phyloP scores from a whole-genome alignment of 2,113 vertebrate genomes.

The Ifrita kowaldi region DNA sequence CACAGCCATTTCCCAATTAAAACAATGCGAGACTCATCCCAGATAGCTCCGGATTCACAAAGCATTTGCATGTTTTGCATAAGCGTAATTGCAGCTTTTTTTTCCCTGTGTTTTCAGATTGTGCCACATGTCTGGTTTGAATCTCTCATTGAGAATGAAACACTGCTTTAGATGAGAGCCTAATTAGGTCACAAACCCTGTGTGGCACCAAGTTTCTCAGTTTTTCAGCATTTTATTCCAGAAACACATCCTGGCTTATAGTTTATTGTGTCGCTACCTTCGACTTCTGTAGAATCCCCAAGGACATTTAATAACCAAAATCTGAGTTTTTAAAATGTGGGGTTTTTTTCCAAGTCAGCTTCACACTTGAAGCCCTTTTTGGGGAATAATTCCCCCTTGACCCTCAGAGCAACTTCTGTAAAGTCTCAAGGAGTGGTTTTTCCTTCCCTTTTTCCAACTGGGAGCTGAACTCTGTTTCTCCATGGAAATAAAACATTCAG shows the following conservation, averaged over 20 bases:
- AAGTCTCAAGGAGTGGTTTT: not conserved
- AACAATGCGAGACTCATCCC: not conserved
- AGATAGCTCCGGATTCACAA: not conserved
- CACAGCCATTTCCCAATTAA: not conserved
- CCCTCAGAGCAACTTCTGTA: fast-evolving
- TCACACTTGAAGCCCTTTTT: not conserved
- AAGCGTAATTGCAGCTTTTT: not conserved
- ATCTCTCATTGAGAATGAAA: not conserved
- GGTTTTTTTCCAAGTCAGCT: not conserved
- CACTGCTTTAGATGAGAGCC: fast-evolving
- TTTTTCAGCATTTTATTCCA: not conserved
- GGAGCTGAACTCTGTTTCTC: not conserved
- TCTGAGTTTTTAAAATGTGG: fast-evolving
- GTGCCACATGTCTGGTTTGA: not conserved
- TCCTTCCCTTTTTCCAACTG: not conserved
- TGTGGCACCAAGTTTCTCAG: fast-evolving
- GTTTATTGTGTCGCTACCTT: not conserved
- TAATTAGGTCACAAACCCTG: not conserved
- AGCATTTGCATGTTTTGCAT: not conserved
- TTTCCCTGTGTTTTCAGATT: not conserved
- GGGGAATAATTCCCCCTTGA: not conserved
- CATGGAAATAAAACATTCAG: not conserved
- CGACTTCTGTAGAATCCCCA: not conserved
- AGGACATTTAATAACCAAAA: not conserved
- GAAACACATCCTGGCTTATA: fast-evolving